Evolutionary conservation across 1,140 invertebrate species (phyloP).

Genomic region (Rhopalosiphum maidis): DNA sequence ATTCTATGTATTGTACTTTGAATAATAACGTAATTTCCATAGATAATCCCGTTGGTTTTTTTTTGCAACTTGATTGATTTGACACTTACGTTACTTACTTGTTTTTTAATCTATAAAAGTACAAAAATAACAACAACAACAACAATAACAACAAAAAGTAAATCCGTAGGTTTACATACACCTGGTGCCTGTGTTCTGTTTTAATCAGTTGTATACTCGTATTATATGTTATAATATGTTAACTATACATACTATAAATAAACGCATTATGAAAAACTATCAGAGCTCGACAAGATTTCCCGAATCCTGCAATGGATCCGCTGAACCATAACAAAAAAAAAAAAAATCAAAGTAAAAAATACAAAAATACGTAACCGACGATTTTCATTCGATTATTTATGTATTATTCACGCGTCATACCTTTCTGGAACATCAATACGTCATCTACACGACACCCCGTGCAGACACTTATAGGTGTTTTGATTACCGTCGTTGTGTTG

Average conservation of each 20-base stretch:
- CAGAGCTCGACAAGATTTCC: background rate
- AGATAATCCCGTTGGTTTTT: background rate
- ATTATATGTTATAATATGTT: background rate
- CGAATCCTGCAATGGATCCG: background rate
- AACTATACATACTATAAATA: background rate
- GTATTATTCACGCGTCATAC: background rate
- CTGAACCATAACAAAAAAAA: background rate
- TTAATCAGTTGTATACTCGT: background rate
- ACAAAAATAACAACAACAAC: background rate
- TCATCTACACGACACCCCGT: background rate
- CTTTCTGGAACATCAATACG: background rate
- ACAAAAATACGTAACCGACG: background rate
- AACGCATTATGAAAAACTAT: background rate
- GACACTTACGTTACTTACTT: background rate
- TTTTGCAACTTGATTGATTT: background rate
- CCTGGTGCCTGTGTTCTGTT: background rate
- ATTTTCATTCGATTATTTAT: constrained; percentile 6
- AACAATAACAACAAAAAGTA: background rate
- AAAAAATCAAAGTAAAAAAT: background rate
- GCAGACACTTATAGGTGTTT: background rate
- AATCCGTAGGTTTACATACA: background rate
- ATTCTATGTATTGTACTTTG: background rate
- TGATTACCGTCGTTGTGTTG: background rate
- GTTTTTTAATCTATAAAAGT: background rate
- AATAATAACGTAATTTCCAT: background rate